phyloP scores from a whole-genome alignment of 2,888 invertebrate species.

The Microctonus brassicae region DNA sequence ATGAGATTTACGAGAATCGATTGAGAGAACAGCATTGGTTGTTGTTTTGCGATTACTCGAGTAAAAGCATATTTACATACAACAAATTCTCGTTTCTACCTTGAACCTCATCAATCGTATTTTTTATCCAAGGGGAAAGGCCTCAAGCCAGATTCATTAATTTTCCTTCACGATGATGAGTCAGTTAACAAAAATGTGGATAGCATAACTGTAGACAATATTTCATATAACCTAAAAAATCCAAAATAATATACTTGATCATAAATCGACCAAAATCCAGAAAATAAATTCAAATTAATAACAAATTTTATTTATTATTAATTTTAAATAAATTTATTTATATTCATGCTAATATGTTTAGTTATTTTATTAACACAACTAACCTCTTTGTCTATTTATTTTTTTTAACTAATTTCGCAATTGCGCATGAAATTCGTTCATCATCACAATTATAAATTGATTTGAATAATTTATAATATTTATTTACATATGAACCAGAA shows the following conservation, averaged over 20 bases:
- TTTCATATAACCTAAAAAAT: background rate
- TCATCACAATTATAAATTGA: background rate
- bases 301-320: background rate
- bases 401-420: too few species aligned
- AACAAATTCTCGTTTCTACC: constrained; percentile 4
- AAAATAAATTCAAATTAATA: too few species aligned
- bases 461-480: too few species aligned
- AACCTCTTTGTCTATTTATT: too few species aligned
- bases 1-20: background rate
- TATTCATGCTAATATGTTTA: constrained; percentile 21
- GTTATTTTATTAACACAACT: too few species aligned
- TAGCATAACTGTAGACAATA: background rate
- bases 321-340: constrained; percentile 15
- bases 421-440: background rate
- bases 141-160: constrained; percentile 21
- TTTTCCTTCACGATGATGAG: constrained; percentile 9
- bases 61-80: constrained; percentile 16
- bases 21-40: background rate
- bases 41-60: background rate
- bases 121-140: background rate
- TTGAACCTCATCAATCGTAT: constrained; percentile 4
- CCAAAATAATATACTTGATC: background rate
- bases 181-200: constrained; percentile 7
- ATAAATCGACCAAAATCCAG: too few species aligned
- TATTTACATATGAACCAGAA: constrained; percentile 73